Evolutionary conservation across 1,140 invertebrate genomes (phyloP).

Genomic region (Caenorhabditis elegans): WBcel235 BX284604.4:11268001-11268500

Average conservation of each 20-base stretch:
- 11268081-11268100: constrained; percentile 38
- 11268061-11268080: constrained; percentile 23
- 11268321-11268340: constrained; percentile 51
- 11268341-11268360: constrained; percentile 49
- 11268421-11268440: no score
- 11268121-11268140: neutral
- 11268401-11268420: no score
- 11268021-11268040: constrained; percentile 14
- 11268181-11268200: constrained; percentile 45
- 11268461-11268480: no score
- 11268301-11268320: constrained; percentile 49
- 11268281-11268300: constrained; percentile 47
- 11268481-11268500: no score
- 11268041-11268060: constrained; percentile 40
- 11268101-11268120: constrained; percentile 34
- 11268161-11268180: constrained; percentile 53
- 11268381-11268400: constrained; percentile 48
- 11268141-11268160: neutral
- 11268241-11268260: neutral
- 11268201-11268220: constrained; percentile 49
- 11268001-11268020: constrained; percentile 12
- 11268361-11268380: constrained; percentile 52
- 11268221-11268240: constrained; percentile 44
- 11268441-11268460: no score
- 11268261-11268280: constrained; percentile 27